Conservation (phyloP, 2,888 invertebrate species). For the Drosophila sordidula region DNA sequence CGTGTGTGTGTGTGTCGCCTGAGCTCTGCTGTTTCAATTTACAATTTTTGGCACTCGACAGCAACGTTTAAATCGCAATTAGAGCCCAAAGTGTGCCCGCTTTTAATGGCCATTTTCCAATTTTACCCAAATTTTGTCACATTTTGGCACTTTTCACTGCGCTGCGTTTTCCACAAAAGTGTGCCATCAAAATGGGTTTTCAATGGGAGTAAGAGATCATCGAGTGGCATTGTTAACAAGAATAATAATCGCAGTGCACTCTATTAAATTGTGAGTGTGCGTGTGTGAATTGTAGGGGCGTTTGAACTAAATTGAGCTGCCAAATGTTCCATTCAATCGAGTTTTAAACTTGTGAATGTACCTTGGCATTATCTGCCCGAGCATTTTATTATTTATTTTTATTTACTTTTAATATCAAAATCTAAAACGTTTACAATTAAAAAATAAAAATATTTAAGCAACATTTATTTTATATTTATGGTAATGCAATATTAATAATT, state of each 20-base stretch:
- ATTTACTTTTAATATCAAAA: no score
- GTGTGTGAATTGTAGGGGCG: constrained; percentile 43
- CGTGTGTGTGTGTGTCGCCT: constrained; percentile 7
- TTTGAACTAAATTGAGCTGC: constrained; percentile 27
- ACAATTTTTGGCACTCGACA: constrained; percentile 64
- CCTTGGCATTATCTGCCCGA: no score
- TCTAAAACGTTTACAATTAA: no score
- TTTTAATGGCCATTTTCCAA: constrained; percentile 32
- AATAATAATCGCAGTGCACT: constrained; percentile 32
- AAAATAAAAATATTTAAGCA: no score
- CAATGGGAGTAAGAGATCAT: constrained; percentile 44
- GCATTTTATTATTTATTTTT: no score
- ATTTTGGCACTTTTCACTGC: constrained; percentile 44
- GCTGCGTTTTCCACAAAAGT: constrained; percentile 46
- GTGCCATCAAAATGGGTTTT: constrained; percentile 64
- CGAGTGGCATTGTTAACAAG: constrained; percentile 13
- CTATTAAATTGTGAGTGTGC: constrained; percentile 40
- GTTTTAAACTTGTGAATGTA: not conserved
- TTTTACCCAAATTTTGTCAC: constrained; percentile 34
- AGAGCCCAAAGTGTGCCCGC: constrained; percentile 63
- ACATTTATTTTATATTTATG: no score
- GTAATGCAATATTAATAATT: no score
- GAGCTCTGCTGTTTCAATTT: constrained; percentile 31
- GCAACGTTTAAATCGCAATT: constrained; percentile 70
- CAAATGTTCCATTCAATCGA: constrained; percentile 21